These are phyloP conservation scores for Cotesia glomerata DNA, from an alignment of 1,140 invertebrate genomes.

Conservation along the genomic window DNA sequence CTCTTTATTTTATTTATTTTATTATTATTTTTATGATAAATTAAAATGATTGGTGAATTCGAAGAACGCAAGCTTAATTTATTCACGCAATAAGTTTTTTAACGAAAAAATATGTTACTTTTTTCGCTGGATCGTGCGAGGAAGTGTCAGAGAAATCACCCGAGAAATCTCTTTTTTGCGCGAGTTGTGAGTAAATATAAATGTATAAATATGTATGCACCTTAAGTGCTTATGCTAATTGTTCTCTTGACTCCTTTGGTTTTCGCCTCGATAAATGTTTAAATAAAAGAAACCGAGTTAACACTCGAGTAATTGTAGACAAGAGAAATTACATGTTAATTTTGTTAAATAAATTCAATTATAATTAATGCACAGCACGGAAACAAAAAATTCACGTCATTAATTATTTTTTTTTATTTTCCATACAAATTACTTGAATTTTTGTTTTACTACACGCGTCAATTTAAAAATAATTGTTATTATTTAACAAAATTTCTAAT, in stretches of 20 bases:
- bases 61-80: no score
- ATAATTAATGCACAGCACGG: background rate
- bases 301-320: conserved; percentile 7
- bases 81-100: no score
- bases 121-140: background rate
- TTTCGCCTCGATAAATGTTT: no score
- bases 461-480: no score
- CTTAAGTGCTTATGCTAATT: conserved; percentile 15
- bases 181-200: background rate
- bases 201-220: conserved; percentile 10
- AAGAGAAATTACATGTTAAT: conserved; percentile 6
- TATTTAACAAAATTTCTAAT: background rate
- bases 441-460: no score
- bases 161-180: background rate
- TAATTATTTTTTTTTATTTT: background rate
- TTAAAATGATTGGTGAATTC: no score
- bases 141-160: background rate
- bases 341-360: background rate
- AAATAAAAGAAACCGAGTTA: conserved; percentile 6
- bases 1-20: no score
- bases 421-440: no score
- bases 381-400: background rate
- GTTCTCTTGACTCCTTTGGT: background rate
- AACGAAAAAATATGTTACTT: background rate
- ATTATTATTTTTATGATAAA: no score